Conservation (phyloP, 2,888 invertebrate species). For the Agriotes lineatus region DNA sequence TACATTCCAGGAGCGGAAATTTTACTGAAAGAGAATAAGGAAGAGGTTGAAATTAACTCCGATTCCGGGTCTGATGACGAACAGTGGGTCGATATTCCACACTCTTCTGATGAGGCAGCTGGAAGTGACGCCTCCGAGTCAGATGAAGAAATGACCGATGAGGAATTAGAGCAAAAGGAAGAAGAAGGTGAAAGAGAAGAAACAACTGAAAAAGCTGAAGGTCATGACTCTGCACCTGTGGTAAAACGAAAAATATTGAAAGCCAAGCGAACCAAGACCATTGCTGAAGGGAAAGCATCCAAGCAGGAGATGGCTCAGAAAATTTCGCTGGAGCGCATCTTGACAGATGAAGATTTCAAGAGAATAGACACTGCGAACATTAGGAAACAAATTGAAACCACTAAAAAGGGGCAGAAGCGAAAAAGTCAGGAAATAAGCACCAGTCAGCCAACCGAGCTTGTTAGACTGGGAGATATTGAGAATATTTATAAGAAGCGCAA, state of each 20-base stretch:
- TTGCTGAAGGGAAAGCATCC: slow-evolving; percentile 67
- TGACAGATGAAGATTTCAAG: slow-evolving; percentile 95
- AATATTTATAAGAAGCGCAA: slow-evolving; percentile 93
- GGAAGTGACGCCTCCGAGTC: neutral
- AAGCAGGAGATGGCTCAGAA: slow-evolving; percentile 69
- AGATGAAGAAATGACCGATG: slow-evolving; percentile 65
- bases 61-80: slow-evolving; percentile 69
- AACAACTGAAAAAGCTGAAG: slow-evolving; percentile 59
- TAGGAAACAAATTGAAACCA: slow-evolving; percentile 80
- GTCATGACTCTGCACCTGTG: too few relatives aligned
- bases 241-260: slow-evolving; percentile 53
- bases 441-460: slow-evolving; percentile 78
- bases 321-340: slow-evolving; percentile 75
- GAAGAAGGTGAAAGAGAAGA: slow-evolving; percentile 59
- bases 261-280: slow-evolving; percentile 55
- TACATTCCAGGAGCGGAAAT: slow-evolving; percentile 94
- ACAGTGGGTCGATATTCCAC: slow-evolving; percentile 72
- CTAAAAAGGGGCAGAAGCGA: slow-evolving; percentile 68
- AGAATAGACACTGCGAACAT: slow-evolving; percentile 86
- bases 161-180: slow-evolving; percentile 72
- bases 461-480: slow-evolving; percentile 90
- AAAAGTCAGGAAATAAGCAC: slow-evolving; percentile 67
- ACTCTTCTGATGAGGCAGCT: slow-evolving; percentile 69
- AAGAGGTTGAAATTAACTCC: slow-evolving; percentile 62
- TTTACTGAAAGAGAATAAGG: slow-evolving; percentile 69